Conservation (phyloP, 64 coral and sea anemone genomes). For the Pocillopora verrucosa region DNA sequence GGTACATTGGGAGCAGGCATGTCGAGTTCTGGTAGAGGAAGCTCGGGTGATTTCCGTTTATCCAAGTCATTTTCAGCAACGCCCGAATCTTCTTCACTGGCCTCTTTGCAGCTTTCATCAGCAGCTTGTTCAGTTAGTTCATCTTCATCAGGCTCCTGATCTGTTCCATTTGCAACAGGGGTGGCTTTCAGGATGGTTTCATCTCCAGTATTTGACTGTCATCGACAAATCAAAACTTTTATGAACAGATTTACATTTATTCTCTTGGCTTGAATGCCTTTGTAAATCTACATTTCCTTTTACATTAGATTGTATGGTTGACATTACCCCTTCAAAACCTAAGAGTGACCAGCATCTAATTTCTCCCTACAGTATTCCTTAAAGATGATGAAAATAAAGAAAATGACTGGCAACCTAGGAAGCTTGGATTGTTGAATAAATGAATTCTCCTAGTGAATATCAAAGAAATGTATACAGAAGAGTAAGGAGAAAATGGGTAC, state of each 20-base stretch:
- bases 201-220: neutral
- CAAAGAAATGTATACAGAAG: no score
- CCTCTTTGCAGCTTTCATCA: neutral
- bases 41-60: neutral
- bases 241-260: neutral
- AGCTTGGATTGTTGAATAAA: no score
- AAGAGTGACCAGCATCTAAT: no score
- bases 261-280: no score
- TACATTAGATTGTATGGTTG: no score
- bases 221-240: neutral
- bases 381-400: no score
- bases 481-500: no score
- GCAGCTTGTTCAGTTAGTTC: neutral
- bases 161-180: conserved; percentile 33
- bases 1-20: neutral
- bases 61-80: neutral
- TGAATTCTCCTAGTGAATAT: no score
- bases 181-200: neutral
- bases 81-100: neutral
- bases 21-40: neutral
- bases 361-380: no score
- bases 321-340: no score
- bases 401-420: no score
- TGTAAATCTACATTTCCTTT: no score
- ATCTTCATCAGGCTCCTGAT: neutral